A percentile compares a stretch with the other conserved stretches of the same genome.
Conservation (phyloP, 1,140 invertebrate genomes). For the Onthophagus taurus region DNA sequence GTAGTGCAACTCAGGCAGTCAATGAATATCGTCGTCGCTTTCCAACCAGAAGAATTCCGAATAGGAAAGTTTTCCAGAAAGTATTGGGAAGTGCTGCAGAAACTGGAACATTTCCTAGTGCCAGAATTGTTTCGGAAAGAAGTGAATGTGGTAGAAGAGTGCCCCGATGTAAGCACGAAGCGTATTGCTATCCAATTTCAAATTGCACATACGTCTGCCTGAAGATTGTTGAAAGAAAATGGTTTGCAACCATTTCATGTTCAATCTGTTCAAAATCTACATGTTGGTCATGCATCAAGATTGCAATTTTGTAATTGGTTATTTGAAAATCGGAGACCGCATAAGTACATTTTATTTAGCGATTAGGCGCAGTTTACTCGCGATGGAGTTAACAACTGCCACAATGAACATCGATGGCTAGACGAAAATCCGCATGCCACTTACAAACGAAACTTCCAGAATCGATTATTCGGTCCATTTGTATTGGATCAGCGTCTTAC, state of each 20-base stretch:
- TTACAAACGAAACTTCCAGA: slow-evolving; percentile 1
- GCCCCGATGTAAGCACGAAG: too few relatives aligned
- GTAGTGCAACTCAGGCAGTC: too few relatives aligned
- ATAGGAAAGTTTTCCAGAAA: too few relatives aligned
- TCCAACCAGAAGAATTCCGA: too few relatives aligned
- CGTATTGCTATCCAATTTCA: neutral
- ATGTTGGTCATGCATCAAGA: neutral
- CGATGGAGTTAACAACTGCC: slow-evolving; percentile 11
- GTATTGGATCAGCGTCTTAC: neutral
- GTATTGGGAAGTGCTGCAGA: too few relatives aligned
- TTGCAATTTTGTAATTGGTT: neutral
- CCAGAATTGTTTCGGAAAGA: too few relatives aligned
- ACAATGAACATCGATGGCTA: slow-evolving; percentile 9
- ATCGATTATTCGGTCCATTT: neutral
- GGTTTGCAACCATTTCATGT: slow-evolving; percentile 1
- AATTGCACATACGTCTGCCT: neutral
- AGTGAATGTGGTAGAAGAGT: too few relatives aligned
- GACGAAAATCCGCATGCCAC: slow-evolving; percentile 7
- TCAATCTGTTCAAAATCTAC: neutral
- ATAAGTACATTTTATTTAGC: slow-evolving; percentile 8
- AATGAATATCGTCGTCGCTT: too few relatives aligned
- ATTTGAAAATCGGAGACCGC: neutral
- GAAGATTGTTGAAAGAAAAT: neutral
- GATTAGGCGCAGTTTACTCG: slow-evolving; percentile 8
- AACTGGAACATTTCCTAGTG: too few relatives aligned